Base-by-base conservation (phyloP, 2,113 vertebrate genomes). In the Machaerirhynchus nigripectus region DNA sequence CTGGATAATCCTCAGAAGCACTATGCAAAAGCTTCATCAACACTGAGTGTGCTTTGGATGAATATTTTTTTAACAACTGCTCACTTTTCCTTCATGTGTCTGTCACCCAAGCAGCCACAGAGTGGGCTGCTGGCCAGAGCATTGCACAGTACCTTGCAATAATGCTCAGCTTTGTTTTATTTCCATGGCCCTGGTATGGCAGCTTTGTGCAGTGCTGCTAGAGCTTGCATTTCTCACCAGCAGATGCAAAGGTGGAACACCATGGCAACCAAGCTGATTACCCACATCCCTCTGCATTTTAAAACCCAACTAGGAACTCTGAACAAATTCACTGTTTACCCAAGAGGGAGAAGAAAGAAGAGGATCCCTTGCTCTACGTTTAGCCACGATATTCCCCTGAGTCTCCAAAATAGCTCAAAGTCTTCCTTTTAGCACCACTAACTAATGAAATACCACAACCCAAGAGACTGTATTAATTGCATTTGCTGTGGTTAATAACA, bases 261-360 rank as follows among this genome's bases (percentile, higher is more conserved):
- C 94, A 96, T 80, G 67, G 91, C 89, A 96, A 92, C 95, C 68
- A 75, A 93, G 83, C 86, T 83, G 75, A 87, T 93, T 85, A 93
- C 59, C 49, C 86, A 82, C 88, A 68, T 50, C 22, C 2, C 24
- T 42, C 74, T 39, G 33, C 18, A 17, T 92, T 90, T 85, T 68
- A 79, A 85, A 92, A 56, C 23, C 30, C 79, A 56, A 1, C 33
- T 27, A 68, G 75, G 40, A 75, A 30, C 37, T 70, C 75, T 44
- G 61, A 95, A 76, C 57, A 92, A 92, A 71, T 56, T 20, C 37
- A 68, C 39, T 85, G 67, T 96, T 75, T 82, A 79, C 57, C 33
- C 40, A 6, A 73, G 39, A 68, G 18, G 8, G 9, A 76, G 46
- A 75, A 85, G 52, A 89, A 93, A 73, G 50, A 61, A 50, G 47